Base-by-base conservation (phyloP, 2,888 invertebrate genomes). In the Camptogramma bilineatum region DNA sequence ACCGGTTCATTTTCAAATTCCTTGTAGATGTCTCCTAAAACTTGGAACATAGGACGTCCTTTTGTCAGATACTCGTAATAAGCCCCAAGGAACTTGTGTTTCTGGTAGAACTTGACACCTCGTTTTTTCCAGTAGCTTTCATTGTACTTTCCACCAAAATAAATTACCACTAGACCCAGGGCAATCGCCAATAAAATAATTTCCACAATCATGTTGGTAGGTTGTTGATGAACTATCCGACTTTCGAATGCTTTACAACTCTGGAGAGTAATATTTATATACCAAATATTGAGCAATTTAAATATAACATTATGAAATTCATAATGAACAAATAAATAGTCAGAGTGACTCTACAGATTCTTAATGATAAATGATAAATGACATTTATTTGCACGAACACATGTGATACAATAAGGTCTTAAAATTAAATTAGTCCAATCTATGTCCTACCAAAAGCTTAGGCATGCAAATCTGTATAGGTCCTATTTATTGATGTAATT, bases 51-150 rank as follows among this genome's bases (percentile, higher is more conserved):
- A 2, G 64, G 19, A 13, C 60, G 59, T 13, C 18, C 21, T 16
- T 39, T 52, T 4, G n/a, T 17, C 4, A 64, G 2, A 24, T 24
- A 64, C 0, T 52, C 62, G 53, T 62, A 66, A 17, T 54, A 53
- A 8, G 39, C 47, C 24, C 62, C 66, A 9, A 66, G 19, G 7
- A 59, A 28, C 55, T 52, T 66, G 28, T 50, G 55, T 8, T 48
- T 72, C 0, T 66, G 61, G 16, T 70, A 52, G 50, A 73, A 71
- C 9, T 65, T 70, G 17, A 73, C 66, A 34, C 71, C 84, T 13
- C 84, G 82, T 60, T 74, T 75, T 34, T 64, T 78, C 84, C 84
- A 85, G 57, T 85, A 85, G 5, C 24, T 56, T 64, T 82, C 80
- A 75, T 82, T 84, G 57, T 75, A 73, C 21, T 46, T 51, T 0